Percentiles rank a stretch among this genome's conserved stretches.
Conservation (phyloP, 2,113 vertebrate genomes). For the Cervus canadensis region DNA sequence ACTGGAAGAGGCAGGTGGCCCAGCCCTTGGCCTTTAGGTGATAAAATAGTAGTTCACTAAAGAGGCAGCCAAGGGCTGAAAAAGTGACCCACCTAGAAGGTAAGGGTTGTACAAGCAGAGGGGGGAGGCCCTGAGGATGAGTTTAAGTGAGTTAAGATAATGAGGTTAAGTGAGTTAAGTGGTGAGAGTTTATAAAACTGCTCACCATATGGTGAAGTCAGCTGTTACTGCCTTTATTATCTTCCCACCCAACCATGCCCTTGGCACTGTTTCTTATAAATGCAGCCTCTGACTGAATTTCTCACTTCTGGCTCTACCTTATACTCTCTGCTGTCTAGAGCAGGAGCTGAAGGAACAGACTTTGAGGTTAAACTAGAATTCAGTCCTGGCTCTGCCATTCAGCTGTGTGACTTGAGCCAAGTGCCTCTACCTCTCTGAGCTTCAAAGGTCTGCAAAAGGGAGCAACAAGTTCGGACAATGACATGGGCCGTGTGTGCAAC, state of each 20-base stretch:
- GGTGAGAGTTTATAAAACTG: fast-evolving
- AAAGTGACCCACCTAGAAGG: not conserved
- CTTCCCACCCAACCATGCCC: not conserved
- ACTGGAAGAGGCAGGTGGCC: not conserved
- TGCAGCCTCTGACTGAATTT: not conserved
- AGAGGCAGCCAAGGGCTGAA: not conserved
- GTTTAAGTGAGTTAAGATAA: not conserved
- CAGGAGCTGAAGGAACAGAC: not conserved
- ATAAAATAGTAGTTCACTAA: not conserved
- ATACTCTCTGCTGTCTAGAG: fast-evolving
- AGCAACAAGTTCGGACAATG: fast-evolving
- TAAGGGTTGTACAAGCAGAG: not conserved
- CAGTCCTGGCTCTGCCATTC: not conserved
- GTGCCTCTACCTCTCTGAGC: not conserved
- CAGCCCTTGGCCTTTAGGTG: not conserved
- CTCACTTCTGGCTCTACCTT: not conserved
- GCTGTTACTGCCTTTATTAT: not conserved
- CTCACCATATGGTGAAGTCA: fast-evolving
- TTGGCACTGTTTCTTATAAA: not conserved
- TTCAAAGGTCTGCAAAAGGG: not conserved
- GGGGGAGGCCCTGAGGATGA: not conserved
- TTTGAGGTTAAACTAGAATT: not conserved
- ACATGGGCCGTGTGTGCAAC: not conserved
- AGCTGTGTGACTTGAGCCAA: not conserved
- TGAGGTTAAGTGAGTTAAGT: not conserved